phyloP scores from a whole-genome alignment of 2,797 vertebrate genomes.

The Anabas testudineus region DNA sequence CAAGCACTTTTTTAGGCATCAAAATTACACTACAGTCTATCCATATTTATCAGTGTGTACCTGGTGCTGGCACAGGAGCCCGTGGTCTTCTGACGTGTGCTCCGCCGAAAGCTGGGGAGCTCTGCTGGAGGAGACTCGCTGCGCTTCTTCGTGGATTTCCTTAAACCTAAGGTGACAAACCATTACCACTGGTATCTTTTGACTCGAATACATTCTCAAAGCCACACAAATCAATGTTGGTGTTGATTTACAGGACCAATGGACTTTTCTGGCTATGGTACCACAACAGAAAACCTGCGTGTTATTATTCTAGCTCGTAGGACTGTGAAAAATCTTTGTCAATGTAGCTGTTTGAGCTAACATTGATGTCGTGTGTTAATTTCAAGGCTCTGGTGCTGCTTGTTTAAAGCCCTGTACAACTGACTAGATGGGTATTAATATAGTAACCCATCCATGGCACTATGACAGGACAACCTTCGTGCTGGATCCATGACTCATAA shows the following conservation, averaged over 20 bases:
- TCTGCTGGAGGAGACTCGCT: slow-evolving; percentile 99
- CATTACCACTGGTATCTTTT: background rate
- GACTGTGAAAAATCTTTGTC: background rate
- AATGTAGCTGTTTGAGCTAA: background rate
- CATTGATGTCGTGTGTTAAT: slow-evolving; percentile 12
- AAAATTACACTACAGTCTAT: background rate
- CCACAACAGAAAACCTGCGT: slow-evolving; percentile 5
- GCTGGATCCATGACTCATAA: slow-evolving; percentile 68
- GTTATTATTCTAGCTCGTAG: background rate
- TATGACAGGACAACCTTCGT: slow-evolving; percentile 77
- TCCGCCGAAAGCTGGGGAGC: slow-evolving; percentile 99
- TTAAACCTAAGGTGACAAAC: slow-evolving; percentile 86
- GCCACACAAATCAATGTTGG: background rate
- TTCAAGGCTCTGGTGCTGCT: slow-evolving; percentile 45
- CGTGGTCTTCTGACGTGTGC: slow-evolving; percentile 99
- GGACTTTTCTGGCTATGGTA: background rate
- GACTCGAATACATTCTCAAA: background rate
- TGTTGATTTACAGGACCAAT: background rate
- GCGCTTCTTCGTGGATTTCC: slow-evolving; percentile 99
- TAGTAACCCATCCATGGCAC: slow-evolving; percentile 72
- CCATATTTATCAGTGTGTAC: slow-evolving; percentile 54
- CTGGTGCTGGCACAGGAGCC: slow-evolving; percentile 99
- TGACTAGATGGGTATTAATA: slow-evolving; percentile 75
- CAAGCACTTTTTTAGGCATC: background rate
- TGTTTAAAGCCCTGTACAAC: slow-evolving; percentile 56